Base-by-base conservation (phyloP, 2,888 invertebrate species). In the Plebejus melissa region DNA sequence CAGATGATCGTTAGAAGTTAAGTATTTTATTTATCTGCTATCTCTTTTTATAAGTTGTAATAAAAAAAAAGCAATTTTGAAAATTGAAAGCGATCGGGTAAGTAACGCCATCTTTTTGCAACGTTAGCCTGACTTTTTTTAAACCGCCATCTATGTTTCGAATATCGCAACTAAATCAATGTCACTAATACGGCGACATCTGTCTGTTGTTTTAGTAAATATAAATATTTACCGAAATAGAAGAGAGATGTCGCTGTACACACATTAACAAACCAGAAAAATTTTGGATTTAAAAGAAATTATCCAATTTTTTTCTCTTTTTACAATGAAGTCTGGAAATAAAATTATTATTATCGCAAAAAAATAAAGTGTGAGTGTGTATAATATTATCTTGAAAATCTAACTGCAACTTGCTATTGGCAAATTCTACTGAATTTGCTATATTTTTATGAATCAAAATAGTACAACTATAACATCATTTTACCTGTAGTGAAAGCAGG, bases 401-500 rank as follows among this genome's bases (percentile, higher is more conserved):
- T 46, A 46, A 46, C 9, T 9, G 9, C 46, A 46, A 41, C 41
- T 38, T 38, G 38, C 38, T 38, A 38, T 38, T 38, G 38, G 38
- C 4, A 38, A 38, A 5, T 38, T 38, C 38, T 38, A 5, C 7
- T 2, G 46, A 46, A 46, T 46, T 46, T 9, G 46, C 46, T 11
- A 46, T 22, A 22, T 22, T 46, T 2, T 46, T 46, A 9, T 28
- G n/a, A 58, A 22, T 22, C 22, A 58, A 22, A 22, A 58, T 58
- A 16, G 0, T 22, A 7, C 2, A 58, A 22, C n/a, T 58, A 22
- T 22, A 16, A 57, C 32, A 28, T 54, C 22, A 46, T n/a, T n/a
- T 36, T 76, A 94, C 95, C 95, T 95, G 82, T 98, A 97, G 87
- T 99, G 98, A 87, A 99, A 99, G 89, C 99, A 99, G 50, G 97